Percentiles rank a stretch among this genome's conserved stretches.
These are phyloP conservation scores for Netelia virgata DNA, from an alignment of 2,888 invertebrate genomes.

Conservation along the genomic window DNA sequence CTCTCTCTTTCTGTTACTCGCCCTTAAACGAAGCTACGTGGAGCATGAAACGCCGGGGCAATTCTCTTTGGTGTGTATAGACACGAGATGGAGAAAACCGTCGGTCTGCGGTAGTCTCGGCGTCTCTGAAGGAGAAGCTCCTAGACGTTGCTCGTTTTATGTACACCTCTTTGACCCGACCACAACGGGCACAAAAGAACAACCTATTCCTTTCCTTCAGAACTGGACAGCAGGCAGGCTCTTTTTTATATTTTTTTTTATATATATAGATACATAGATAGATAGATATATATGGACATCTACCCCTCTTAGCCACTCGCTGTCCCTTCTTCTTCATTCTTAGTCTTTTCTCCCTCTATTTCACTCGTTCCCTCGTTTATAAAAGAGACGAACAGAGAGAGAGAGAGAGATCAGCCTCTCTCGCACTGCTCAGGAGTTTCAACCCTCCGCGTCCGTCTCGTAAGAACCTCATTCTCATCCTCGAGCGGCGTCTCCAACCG, in stretches of 20 bases:
- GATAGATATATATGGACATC: neutral
- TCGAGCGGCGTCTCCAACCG: constrained; percentile 47
- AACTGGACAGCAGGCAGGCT: constrained; percentile 55
- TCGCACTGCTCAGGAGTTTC: constrained; percentile 37
- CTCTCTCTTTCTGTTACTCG: constrained; percentile 60
- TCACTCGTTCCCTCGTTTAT: neutral
- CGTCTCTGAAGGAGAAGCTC: constrained; percentile 53
- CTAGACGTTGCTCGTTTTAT: constrained; percentile 80
- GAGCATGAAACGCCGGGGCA: constrained; percentile 69
- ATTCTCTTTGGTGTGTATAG: constrained; percentile 68
- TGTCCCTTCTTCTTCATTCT: constrained; percentile 48
- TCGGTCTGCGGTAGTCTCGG: constrained; percentile 20
- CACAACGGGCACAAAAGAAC: constrained; percentile 69
- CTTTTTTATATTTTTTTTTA: constrained; percentile 7
- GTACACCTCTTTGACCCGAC: constrained; percentile 78
- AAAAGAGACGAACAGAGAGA: neutral
- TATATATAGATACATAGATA: too few species aligned
- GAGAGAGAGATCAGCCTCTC: constrained; percentile 19
- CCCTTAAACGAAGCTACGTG: constrained; percentile 51
- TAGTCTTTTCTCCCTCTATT: constrained; percentile 42
- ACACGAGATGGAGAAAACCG: constrained; percentile 28
- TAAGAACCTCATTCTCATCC: constrained; percentile 62
- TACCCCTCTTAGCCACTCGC: constrained; percentile 55
- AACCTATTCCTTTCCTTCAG: constrained; percentile 55
- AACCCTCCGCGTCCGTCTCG: constrained; percentile 35